Evolutionary conservation across 2,888 invertebrate species (phyloP), one percentile per base, ranked within the genome.

Genomic region (Nemotelus nigrinus): DNA sequence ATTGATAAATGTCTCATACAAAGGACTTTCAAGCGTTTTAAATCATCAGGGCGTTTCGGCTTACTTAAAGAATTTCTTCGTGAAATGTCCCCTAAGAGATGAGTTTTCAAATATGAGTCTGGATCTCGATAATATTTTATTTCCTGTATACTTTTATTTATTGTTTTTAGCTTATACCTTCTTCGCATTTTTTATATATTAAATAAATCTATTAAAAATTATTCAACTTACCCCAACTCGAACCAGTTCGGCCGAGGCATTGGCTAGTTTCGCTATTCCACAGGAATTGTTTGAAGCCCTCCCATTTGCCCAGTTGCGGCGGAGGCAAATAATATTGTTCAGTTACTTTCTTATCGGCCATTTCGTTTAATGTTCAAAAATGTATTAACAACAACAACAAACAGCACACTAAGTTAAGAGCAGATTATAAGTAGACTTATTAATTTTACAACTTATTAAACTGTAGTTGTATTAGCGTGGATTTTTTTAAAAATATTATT

Each of bases 211-310:
- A 67, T 67, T 4, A 50, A 48, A 44, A 67, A 6, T 43, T 43
- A 39, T 55, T 43, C 6, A 75, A 93, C 96, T 96, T 87, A 97
- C 97, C 96, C 98, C 98, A 98, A 89, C 96, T 96, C 85, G 93
- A 90, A 83, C 94, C 96, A 80, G 96, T 96, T 83, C 97, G 92
- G 83, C 97, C 97, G 83, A 97, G 90, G 87, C 97, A 93, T 89
- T 96, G 95, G 85, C 93, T 93, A 80, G 96, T 96, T 88, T 97
- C 96, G 83, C 94, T 92, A 90, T 98, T 96, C 93, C 94, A 97
- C 82, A 97, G 87, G 90, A 97, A 97, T 85, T 91, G 89, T 88
- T 90, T 91, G 89, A 96, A 93, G 84, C 92, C 90, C 88, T 95
- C 94, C 95, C 95, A 95, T 91, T 91, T 92, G 82, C 94, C 93